phyloP scores from a whole-genome alignment of 2,888 invertebrate species.

The Epistrophe eligans region DNA sequence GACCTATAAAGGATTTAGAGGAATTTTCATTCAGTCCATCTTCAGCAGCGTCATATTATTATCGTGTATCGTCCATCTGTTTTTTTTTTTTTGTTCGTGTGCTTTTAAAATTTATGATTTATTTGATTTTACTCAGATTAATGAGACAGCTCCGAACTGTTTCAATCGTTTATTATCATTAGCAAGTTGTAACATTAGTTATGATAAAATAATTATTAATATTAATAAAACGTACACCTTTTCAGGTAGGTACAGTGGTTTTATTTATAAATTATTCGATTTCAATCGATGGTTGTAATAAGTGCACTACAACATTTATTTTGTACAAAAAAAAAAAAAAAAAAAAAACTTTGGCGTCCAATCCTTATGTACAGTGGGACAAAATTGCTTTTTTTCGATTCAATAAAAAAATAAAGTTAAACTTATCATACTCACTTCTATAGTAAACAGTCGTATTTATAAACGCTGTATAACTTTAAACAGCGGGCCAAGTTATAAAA shows the following conservation, averaged over 20 bases:
- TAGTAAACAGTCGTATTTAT: too few species aligned
- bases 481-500: too few species aligned
- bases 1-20: not conserved
- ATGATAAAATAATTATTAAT: slow-evolving; percentile 63
- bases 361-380: not conserved
- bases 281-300: slow-evolving; percentile 34
- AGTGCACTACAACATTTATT: slow-evolving; percentile 8
- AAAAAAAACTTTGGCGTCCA: not conserved
- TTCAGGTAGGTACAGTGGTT: not conserved
- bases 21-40: slow-evolving; percentile 33
- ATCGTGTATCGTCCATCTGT: slow-evolving; percentile 13
- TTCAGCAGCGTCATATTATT: not conserved
- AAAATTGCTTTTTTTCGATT: too few species aligned
- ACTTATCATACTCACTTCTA: too few species aligned
- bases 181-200: slow-evolving; percentile 58
- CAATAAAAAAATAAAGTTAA: too few species aligned
- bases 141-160: slow-evolving; percentile 58
- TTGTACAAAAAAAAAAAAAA: not conserved
- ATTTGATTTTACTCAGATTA: slow-evolving; percentile 60
- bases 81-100: not conserved
- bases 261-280: slow-evolving; percentile 51
- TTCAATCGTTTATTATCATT: slow-evolving; percentile 59
- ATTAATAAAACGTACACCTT: slow-evolving; percentile 65
- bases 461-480: too few species aligned
- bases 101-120: slow-evolving; percentile 62